phyloP scores from a whole-genome alignment of 1,140 invertebrate species.

The Pseudomyrmex flavicornis region DNA sequence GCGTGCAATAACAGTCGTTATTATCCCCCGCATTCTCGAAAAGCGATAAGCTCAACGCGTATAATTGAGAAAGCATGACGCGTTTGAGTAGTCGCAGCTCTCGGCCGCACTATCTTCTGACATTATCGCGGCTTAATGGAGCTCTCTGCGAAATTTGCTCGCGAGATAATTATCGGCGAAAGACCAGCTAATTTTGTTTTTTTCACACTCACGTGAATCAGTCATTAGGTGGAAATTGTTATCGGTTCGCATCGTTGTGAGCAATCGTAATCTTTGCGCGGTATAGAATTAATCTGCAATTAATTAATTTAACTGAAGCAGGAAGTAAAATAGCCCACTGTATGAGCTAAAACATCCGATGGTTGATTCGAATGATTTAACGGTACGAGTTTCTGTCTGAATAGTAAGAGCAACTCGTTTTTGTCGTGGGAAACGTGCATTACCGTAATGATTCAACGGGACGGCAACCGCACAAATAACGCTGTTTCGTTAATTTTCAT shows the following conservation, averaged over 20 bases:
- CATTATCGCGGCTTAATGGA: constrained; percentile 29
- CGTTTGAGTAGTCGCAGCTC: not conserved
- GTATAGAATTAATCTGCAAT: no score
- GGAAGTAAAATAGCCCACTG: not conserved
- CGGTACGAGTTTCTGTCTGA: not conserved
- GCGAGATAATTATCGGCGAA: not conserved
- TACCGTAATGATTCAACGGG: constrained; percentile 43
- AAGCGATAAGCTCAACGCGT: constrained; percentile 13
- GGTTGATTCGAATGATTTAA: not conserved
- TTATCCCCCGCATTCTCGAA: constrained; percentile 5
- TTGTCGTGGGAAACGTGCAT: constrained; percentile 30
- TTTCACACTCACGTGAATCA: not conserved
- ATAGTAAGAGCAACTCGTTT: not conserved
- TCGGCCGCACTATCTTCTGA: not conserved
- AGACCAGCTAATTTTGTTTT: not conserved
- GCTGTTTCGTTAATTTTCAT: constrained; percentile 36
- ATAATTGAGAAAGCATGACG: constrained; percentile 34
- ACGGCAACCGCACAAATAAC: constrained; percentile 10
- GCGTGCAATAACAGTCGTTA: constrained; percentile 13
- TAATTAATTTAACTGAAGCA: no score
- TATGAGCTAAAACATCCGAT: constrained; percentile 1
- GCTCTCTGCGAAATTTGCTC: constrained; percentile 12
- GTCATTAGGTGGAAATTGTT: constrained; percentile 19
- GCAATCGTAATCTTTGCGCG: no score
- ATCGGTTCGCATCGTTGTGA: not conserved